phyloP scores from a whole-genome alignment of 1,140 invertebrate species.

The Nautilus pompilius region DNA sequence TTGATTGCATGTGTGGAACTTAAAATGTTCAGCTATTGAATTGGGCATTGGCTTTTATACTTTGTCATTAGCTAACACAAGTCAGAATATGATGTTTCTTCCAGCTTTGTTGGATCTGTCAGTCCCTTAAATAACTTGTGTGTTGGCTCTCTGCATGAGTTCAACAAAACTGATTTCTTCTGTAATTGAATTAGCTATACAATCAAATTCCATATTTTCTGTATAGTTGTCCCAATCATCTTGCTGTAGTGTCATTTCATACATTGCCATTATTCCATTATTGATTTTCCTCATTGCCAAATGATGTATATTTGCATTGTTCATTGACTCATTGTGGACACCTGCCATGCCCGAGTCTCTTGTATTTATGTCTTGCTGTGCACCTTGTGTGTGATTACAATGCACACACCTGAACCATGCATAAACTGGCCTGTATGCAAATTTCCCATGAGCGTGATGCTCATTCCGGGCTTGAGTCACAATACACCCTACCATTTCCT shows the following conservation, averaged over 20 bases:
- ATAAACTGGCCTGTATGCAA: too few species aligned
- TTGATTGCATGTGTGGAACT: constrained; percentile 16
- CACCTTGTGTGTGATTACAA: too few species aligned
- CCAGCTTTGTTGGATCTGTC: constrained; percentile 9
- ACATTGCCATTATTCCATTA: background rate
- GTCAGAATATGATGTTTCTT: constrained; percentile 8
- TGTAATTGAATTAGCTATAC: constrained; percentile 10
- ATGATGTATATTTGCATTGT: background rate
- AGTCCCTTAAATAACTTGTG: constrained; percentile 16
- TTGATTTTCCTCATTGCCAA: constrained; percentile 4
- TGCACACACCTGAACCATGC: too few species aligned
- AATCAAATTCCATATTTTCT: constrained; percentile 9
- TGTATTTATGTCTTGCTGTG: too few species aligned
- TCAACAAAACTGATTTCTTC: constrained; percentile 8
- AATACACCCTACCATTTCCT: too few species aligned
- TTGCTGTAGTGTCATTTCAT: background rate
- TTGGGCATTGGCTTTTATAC: constrained; percentile 19
- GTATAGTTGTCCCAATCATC: constrained; percentile 12
- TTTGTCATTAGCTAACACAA: constrained; percentile 11
- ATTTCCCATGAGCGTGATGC: too few species aligned
- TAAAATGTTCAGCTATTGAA: constrained; percentile 15
- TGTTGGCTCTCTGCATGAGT: constrained; percentile 8
- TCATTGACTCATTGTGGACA: too few species aligned
- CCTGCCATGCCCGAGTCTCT: too few species aligned
- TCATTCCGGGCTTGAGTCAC: too few species aligned